Evolutionary conservation across 2,888 invertebrate genomes (phyloP), one percentile per base, ranked within the genome.

Genomic region (Agrilus biguttatus): DNA sequence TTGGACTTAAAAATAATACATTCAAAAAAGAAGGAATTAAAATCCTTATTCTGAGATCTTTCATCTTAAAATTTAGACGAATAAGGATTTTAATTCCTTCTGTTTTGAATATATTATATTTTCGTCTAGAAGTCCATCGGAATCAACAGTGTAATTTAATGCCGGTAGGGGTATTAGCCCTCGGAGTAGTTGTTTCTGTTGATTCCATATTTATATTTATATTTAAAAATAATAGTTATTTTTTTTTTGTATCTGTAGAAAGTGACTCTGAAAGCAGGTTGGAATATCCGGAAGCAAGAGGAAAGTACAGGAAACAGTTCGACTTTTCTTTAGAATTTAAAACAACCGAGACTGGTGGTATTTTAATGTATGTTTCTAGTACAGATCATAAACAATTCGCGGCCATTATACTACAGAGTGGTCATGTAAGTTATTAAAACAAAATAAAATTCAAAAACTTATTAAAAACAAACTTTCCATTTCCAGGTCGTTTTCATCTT

Each of bases 331-430:
- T 95, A 8, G 74, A 81, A 7, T 78, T 97, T 64, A 83, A 84
- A 49, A 88, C 90, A 0, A 73, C 74, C 44, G 74, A 74, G 45
- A 71, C 75, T 8, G 80, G 86, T 43, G 92, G 93, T 1, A 69
- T 92, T 6, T 72, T 95, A 13, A 86, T 95, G 69, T 95, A 90
- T 65, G 78, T 83, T 0, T 67, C 78, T 1, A 78, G 83, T 43
- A 67, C 67, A 10, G 67, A 72, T 2, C 57, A 65, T 39, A 62
- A 63, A 1, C 83, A 87, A 58, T 83, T 82, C 58, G 76, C 88
- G 1, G 79, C 85, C 0, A 65, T 90, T 8, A 86, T 80, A 55
- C 66, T 95, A 59, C 72, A 74, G 48, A 74, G 82, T 39, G 91
- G 89, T 33, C 70, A 72, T 65, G 81, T 88, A 65, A 64, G 62